These are phyloP conservation scores for Drosophila paracracens DNA, from an alignment of 2,888 invertebrate species.

Conservation along the genomic window DNA sequence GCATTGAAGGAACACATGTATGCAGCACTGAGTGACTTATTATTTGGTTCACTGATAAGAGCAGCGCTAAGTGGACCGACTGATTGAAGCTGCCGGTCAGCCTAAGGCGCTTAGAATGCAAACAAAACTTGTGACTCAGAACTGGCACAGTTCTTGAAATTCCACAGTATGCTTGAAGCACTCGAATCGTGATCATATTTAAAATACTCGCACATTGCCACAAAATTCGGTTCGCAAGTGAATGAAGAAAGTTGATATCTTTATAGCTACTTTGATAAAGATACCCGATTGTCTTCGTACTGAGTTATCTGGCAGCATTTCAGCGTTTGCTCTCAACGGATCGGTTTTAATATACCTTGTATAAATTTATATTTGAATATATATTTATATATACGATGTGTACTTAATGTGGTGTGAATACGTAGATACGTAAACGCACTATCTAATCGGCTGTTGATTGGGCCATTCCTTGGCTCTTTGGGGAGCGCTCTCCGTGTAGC, in stretches of 20 bases:
- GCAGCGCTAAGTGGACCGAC: conserved; percentile 42
- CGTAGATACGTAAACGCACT: conserved; percentile 43
- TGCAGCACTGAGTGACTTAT: conserved; percentile 8
- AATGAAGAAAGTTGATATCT: background rate
- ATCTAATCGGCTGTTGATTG: conserved; percentile 70
- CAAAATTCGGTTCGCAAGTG: background rate
- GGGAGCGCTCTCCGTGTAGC: conserved; percentile 51
- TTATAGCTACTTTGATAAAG: background rate
- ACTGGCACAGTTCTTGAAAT: background rate
- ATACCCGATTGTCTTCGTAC: background rate
- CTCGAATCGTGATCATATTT: conserved; percentile 2
- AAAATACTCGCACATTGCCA: background rate
- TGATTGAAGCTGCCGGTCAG: background rate
- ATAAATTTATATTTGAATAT: background rate
- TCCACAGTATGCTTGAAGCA: background rate
- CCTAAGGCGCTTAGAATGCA: background rate
- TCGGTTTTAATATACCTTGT: background rate
- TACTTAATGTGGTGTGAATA: conserved; percentile 21
- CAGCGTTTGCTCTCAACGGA: conserved; percentile 1
- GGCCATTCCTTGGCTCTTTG: conserved; percentile 48
- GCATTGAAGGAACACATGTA: conserved; percentile 33
- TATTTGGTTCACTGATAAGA: conserved; percentile 49
- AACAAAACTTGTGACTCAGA: conserved; percentile 2
- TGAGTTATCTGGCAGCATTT: conserved; percentile 13
- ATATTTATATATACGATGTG: background rate